Percentiles rank a stretch among this genome's conserved stretches.
These are phyloP conservation scores for Clanis bilineata DNA, from an alignment of 2,888 invertebrate species.

Conservation along the genomic window DNA sequence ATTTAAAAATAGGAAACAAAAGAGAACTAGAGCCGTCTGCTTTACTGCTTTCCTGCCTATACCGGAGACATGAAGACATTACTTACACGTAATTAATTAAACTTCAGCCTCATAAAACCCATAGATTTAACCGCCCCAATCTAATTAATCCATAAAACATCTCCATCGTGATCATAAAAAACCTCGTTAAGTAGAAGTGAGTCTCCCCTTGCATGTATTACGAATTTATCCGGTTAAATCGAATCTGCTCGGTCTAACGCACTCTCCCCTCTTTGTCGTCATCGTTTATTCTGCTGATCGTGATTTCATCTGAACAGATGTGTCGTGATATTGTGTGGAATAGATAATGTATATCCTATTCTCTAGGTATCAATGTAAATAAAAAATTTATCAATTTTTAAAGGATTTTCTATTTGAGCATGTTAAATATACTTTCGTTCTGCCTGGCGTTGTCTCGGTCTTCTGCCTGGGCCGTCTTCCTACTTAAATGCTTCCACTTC, in stretches of 20 bases:
- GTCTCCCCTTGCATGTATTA: constrained; percentile 25
- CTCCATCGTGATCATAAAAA: neutral
- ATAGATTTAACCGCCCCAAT: neutral
- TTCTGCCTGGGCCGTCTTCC: too few relatives aligned
- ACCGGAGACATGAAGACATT: too few relatives aligned
- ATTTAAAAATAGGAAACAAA: too few relatives aligned
- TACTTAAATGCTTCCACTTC: too few relatives aligned
- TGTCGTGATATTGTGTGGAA: neutral
- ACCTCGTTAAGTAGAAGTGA: constrained; percentile 1
- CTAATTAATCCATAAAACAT: constrained; percentile 6
- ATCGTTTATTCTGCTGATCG: constrained; percentile 24
- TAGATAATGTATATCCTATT: too few relatives aligned
- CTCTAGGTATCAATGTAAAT: too few relatives aligned
- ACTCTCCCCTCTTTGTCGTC: constrained; percentile 17
- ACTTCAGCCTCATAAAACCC: neutral
- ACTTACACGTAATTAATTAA: neutral
- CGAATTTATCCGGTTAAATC: constrained; percentile 44
- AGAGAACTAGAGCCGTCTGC: too few relatives aligned
- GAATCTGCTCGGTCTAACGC: constrained; percentile 52
- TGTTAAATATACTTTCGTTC: too few relatives aligned
- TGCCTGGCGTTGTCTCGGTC: too few relatives aligned
- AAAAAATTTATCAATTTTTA: too few relatives aligned
- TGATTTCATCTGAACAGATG: constrained; percentile 2
- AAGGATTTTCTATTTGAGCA: too few relatives aligned
- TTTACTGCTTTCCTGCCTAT: too few relatives aligned